Conservation (phyloP, 1,140 invertebrate genomes). For the Magallana gigas region DNA sequence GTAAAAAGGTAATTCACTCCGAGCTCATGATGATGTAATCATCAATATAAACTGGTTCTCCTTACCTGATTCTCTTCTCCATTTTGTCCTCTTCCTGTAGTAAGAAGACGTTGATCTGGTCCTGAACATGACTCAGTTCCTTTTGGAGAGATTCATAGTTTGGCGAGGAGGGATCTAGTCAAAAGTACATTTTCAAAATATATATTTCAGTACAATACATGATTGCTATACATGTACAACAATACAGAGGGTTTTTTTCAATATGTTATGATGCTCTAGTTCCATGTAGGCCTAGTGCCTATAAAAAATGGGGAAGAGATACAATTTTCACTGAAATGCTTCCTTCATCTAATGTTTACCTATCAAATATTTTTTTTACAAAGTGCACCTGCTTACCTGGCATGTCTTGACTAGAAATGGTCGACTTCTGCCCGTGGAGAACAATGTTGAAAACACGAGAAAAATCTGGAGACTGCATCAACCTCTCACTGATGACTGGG, state of each 20-base stretch:
- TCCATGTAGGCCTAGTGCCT: no score
- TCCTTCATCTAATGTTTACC: background rate
- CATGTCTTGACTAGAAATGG: slow-evolving; percentile 37
- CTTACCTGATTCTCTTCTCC: slow-evolving; percentile 67
- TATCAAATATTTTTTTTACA: no score
- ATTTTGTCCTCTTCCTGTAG: slow-evolving; percentile 63
- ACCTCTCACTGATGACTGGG: slow-evolving; percentile 24
- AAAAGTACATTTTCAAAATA: background rate
- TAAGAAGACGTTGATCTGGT: slow-evolving; percentile 61
- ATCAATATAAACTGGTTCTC: background rate
- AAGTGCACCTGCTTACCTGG: slow-evolving; percentile 27
- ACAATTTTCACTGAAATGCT: background rate
- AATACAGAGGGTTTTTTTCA: no score
- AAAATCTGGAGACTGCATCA: slow-evolving; percentile 41
- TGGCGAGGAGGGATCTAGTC: slow-evolving; percentile 59
- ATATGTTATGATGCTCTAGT: no score
- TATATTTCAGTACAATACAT: no score
- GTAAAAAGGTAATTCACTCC: no score
- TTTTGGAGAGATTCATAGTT: slow-evolving; percentile 67
- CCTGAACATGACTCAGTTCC: slow-evolving; percentile 60
- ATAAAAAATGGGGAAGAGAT: background rate
- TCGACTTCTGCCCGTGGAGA: slow-evolving; percentile 12
- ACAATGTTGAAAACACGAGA: slow-evolving; percentile 45
- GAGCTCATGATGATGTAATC: no score
- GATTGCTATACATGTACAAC: no score